Base-by-base conservation (phyloP, 2,113 vertebrate species). In the Phrynosoma blainvillii region DNA sequence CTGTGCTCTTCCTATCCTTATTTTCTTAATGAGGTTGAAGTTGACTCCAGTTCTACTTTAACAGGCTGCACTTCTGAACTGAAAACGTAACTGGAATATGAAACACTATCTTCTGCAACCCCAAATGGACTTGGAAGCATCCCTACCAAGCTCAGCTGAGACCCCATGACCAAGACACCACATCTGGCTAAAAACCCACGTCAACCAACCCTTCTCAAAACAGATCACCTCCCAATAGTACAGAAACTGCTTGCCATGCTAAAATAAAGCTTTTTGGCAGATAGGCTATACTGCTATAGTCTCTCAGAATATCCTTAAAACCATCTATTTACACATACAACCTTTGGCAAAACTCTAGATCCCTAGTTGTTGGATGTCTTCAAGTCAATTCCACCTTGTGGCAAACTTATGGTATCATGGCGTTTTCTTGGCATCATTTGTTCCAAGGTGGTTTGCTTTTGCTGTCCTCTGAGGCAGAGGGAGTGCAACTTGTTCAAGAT, bases 21-120 rank as follows among this genome's bases (percentile, higher is more conserved):
- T 68, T 78, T 40, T 36, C n/a, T 83, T 75, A 74, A 84, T 74
- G 83, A 84, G n/a, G n/a, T 21, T 20, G 12, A 74, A 56, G 71
- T 25, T 36, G 70, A 12, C 11, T 42, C 54, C 16, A 8, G 30
- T 59, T 74, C 59, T 20, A 65, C 20, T 14, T 65, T 25, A 82
- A 30, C 7, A 12, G 25, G 25, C 10, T 71, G 56, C 2, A 82
- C n/a, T 74, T 56, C 42, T n/a, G 8, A 73, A 23, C 62, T 30
- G 36, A 70, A 47, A 27, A 12, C 54, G 40, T 18, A 30, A 79
- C 20, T 62, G 32, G 32, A 30, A 32, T 18, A 32, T 59, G 16
- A 59, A 56, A 10, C 56, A 80, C 79, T 54, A 8, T 11, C 42
- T 47, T 47, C 75, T 27, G 12, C 10, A 27, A 11, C 27, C 76